These are phyloP conservation scores for Butorides virescens DNA, from an alignment of 2,113 vertebrate species.

Conservation along the genomic window DNA sequence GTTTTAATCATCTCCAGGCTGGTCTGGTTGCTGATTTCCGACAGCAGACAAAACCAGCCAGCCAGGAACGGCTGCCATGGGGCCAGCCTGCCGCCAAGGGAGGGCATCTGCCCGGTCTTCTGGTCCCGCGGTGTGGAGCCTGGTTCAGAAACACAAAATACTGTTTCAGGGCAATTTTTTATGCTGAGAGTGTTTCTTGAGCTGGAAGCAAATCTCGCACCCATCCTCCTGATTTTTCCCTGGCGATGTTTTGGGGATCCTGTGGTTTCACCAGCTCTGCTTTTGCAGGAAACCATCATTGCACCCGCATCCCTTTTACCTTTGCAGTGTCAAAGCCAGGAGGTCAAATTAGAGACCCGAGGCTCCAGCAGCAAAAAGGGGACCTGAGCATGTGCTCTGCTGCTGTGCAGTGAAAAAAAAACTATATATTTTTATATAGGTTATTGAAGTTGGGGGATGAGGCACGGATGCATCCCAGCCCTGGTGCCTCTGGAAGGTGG, in stretches of 20 bases:
- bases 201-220: neutral
- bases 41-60: neutral
- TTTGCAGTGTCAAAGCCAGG: neutral
- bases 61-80: rapidly evolving
- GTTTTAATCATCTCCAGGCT: neutral
- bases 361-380: neutral
- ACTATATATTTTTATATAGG: neutral
- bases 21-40: neutral
- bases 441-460: neutral
- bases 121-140: neutral
- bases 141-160: neutral
- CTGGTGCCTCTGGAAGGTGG: neutral
- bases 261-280: neutral
- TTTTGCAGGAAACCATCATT: neutral
- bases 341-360: neutral
- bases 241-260: neutral
- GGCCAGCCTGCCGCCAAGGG: neutral
- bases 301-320: neutral
- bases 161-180: neutral
- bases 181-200: neutral
- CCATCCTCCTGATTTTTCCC: neutral
- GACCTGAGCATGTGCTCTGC: neutral
- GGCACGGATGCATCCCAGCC: neutral
- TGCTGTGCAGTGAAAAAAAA: neutral
- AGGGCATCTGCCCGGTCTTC: neutral